phyloP scores from a whole-genome alignment of 2,113 vertebrate genomes.

The Rhinoptilus africanus region DNA sequence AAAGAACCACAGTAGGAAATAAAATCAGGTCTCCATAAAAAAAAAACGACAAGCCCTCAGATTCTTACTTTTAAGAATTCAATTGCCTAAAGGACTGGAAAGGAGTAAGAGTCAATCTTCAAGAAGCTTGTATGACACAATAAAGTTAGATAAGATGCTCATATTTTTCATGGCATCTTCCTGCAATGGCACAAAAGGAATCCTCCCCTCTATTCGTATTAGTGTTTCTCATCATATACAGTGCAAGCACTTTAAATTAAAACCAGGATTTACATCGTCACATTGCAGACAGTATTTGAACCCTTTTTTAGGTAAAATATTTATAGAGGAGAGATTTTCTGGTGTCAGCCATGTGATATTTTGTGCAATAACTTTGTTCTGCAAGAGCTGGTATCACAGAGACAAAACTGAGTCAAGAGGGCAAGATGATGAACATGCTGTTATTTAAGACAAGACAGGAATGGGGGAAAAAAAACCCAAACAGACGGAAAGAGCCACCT shows the following conservation, averaged over 20 bases:
- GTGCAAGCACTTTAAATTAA: background rate
- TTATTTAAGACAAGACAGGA: background rate
- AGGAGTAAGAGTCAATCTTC: background rate
- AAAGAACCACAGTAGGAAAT: background rate
- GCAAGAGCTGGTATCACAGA: background rate
- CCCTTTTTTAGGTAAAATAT: background rate
- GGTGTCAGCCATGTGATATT: background rate
- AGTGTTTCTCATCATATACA: background rate
- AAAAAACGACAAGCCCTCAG: background rate
- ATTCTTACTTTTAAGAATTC: background rate
- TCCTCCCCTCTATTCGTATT: background rate
- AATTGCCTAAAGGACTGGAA: background rate
- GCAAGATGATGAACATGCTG: background rate
- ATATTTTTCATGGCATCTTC: background rate
- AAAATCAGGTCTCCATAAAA: background rate
- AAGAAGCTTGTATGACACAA: background rate
- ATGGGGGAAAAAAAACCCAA: background rate
- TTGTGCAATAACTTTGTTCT: background rate
- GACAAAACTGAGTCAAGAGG: background rate
- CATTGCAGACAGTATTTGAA: background rate
- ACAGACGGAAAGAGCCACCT: background rate
- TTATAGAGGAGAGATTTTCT: background rate
- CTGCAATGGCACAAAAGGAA: background rate
- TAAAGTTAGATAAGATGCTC: background rate
- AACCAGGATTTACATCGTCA: background rate